Conservation (phyloP, 2,888 invertebrate genomes). For the Orthosia cruda region DNA sequence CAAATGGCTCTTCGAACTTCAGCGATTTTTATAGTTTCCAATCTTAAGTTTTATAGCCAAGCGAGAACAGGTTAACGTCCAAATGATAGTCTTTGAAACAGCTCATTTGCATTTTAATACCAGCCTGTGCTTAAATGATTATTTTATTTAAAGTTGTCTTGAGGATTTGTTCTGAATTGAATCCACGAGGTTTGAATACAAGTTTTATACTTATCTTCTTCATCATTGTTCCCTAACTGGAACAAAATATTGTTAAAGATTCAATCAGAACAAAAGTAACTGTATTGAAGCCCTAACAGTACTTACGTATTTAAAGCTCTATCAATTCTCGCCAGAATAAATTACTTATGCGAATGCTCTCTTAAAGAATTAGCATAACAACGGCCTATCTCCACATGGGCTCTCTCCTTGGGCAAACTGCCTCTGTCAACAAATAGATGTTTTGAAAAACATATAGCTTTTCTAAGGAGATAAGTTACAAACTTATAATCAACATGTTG, state of each 20-base stretch:
- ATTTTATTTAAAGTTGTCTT: slow-evolving; percentile 69
- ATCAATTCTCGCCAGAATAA: slow-evolving; percentile 29
- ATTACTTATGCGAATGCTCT: slow-evolving; percentile 20
- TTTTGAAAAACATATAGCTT: slow-evolving; percentile 22
- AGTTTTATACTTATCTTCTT: slow-evolving; percentile 20
- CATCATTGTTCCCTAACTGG: neutral
- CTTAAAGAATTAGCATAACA: slow-evolving; percentile 49
- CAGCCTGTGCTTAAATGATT: slow-evolving; percentile 69
- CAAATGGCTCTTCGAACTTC: slow-evolving; percentile 69
- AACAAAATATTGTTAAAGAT: slow-evolving; percentile 1
- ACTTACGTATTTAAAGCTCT: slow-evolving; percentile 2
- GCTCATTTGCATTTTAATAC: slow-evolving; percentile 80
- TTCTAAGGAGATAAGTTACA: neutral
- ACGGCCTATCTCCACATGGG: slow-evolving; percentile 26
- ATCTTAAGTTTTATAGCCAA: slow-evolving; percentile 71
- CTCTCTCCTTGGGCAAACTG: slow-evolving; percentile 8
- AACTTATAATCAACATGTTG: slow-evolving; percentile 6
- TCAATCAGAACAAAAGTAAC: slow-evolving; percentile 10
- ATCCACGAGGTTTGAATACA: slow-evolving; percentile 7
- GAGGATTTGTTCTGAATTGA: slow-evolving; percentile 18
- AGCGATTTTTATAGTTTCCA: slow-evolving; percentile 72
- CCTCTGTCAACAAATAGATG: slow-evolving; percentile 1
- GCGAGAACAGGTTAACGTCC: slow-evolving; percentile 80
- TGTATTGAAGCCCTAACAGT: slow-evolving; percentile 24
- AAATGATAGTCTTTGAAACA: slow-evolving; percentile 73